Evolutionary conservation across 2,888 invertebrate genomes (phyloP), one percentile per base, ranked within the genome.

Genomic region (Sicus ferrugineus): DNA sequence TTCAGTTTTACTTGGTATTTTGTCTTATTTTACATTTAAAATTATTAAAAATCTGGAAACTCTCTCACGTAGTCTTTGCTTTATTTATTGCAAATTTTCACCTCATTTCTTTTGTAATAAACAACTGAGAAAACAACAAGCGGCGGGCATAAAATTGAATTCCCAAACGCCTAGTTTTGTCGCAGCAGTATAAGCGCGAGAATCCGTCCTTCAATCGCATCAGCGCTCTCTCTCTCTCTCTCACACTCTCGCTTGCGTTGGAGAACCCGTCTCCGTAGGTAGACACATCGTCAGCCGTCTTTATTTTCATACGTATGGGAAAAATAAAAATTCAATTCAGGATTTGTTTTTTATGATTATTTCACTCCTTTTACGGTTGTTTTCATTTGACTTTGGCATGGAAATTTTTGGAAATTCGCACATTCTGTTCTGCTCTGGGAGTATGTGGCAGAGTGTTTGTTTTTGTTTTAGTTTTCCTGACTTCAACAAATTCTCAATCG

Each of bases 311-410:
- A 61, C 68, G 67, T 67, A 72, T 72, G 70, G 62, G 67, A 66
- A n/a, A 76, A 76, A 83, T 83, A 84, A 82, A 83, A 83, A 84
- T 82, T 84, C 84, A 83, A 83, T 83, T 84, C 82, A 80, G 79
- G 77, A 77, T 81, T 79, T 73, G 74, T 70, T 71, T 82, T 81
- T 82, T 83, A 82, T 83, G 79, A 81, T 82, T 80, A 80, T 81
- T 82, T 83, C 75, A 81, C 81, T 83, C 80, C 77, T 81, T 80
- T 81, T 71, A 67, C 38, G 68, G 67, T 67, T 73, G 70, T 72
- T 72, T 73, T 79, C 67, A 75, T 77, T 76, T 75, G 75, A 69
- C 62, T 74, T 69, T 68, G 74, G 74, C 21, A 67, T 67, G 67
- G 30, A 67, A 66, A 58, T 58, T 67, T 61, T 9, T 21, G 23